Evolutionary conservation across 2,113 vertebrate species (phyloP).

Genomic region (Gobius niger): DNA sequence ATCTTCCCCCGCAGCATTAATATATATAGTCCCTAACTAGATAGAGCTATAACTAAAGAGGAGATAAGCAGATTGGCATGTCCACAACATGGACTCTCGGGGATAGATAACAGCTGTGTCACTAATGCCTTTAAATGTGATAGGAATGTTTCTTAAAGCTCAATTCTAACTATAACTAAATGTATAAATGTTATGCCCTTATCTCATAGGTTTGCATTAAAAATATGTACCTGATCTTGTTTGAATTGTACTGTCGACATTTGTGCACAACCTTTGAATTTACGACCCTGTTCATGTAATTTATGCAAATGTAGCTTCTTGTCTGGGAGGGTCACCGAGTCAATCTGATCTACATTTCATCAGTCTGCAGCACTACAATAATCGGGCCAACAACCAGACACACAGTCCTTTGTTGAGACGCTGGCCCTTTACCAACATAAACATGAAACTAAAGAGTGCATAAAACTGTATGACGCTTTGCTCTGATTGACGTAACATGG

Average conservation of each 20-base stretch:
- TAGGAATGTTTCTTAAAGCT: background rate
- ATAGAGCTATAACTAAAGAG: constrained; percentile 25
- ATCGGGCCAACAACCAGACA: background rate
- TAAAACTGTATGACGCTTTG: too few species aligned
- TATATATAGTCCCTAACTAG: constrained; percentile 22
- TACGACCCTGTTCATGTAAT: constrained; percentile 1
- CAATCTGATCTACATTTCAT: background rate
- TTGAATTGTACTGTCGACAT: background rate
- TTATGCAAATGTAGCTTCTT: background rate
- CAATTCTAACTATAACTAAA: background rate
- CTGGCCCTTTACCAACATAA: background rate
- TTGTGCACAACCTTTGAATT: background rate
- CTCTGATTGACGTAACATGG: too few species aligned
- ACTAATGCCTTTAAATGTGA: background rate
- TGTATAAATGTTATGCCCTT: background rate
- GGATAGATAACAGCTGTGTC: constrained; percentile 26
- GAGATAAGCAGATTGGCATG: constrained; percentile 23
- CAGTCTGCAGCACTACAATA: background rate
- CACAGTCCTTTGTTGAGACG: background rate
- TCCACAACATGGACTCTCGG: constrained; percentile 13
- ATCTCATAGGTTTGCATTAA: background rate
- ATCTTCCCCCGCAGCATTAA: constrained; percentile 19
- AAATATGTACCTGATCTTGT: background rate
- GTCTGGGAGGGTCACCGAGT: background rate
- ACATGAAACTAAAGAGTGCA: too few species aligned